Evolutionary conservation across 1,140 invertebrate genomes (phyloP).

Genomic region (Drosophila kanapiae): DNA sequence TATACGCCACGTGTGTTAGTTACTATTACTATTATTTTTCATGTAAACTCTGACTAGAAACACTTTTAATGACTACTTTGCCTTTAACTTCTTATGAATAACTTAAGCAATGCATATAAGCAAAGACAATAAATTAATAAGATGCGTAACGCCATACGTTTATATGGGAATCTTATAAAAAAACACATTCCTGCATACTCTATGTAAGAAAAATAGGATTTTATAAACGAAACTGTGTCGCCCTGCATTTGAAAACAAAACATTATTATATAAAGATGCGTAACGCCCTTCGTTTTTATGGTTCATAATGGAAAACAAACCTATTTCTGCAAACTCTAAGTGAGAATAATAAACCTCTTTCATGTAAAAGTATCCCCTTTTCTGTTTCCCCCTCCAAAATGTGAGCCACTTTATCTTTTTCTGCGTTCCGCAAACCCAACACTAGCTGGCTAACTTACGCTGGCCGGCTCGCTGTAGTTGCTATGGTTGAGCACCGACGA

Average conservation of each 20-base stretch:
- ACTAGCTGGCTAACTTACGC: conserved; percentile 72
- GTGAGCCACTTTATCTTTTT: conserved; percentile 3
- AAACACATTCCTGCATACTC: not conserved
- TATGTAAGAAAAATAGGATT: not conserved
- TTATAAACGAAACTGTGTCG: too few species aligned
- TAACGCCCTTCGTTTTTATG: too few species aligned
- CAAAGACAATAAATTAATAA: too few species aligned
- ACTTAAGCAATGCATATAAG: too few species aligned
- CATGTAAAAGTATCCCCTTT: too few species aligned
- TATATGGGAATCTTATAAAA: too few species aligned
- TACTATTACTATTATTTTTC: not conserved
- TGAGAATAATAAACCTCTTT: not conserved
- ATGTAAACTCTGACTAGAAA: not conserved
- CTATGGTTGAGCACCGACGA: conserved; percentile 75
- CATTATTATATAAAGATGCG: too few species aligned
- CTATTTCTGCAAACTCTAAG: not conserved
- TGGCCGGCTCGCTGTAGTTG: conserved; percentile 80
- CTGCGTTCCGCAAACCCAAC: conserved; percentile 22
- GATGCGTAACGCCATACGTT: too few species aligned
- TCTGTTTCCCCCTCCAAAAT: not conserved
- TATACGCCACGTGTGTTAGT: not conserved
- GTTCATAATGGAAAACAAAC: not conserved
- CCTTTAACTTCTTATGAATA: too few species aligned
- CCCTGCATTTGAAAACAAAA: too few species aligned
- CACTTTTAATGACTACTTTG: not conserved